Percentiles rank a stretch among this genome's conserved stretches.
Conservation (phyloP, 2,113 vertebrate genomes). For the Columbina picui region DNA sequence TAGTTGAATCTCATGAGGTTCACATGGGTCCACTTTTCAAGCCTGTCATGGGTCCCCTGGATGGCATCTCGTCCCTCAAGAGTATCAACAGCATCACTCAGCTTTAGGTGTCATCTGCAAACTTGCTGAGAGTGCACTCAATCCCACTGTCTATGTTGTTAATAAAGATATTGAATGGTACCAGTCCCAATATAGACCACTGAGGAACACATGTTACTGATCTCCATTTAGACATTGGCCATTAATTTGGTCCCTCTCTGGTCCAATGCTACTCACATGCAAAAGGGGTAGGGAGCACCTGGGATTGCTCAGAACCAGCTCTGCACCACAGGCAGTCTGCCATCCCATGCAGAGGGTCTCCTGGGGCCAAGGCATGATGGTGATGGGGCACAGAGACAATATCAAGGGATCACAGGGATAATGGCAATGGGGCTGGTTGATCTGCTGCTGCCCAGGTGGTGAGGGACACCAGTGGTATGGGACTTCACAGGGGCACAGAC, state of each 20-base stretch:
- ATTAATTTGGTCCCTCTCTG: background rate
- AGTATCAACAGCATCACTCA: too few relatives aligned
- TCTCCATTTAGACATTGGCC: background rate
- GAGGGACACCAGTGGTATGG: fast-evolving
- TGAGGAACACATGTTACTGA: background rate
- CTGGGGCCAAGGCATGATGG: background rate
- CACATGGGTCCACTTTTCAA: too few relatives aligned
- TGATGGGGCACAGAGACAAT: background rate
- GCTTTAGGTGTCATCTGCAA: too few relatives aligned
- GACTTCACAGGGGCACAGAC: background rate
- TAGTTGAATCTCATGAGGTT: too few relatives aligned
- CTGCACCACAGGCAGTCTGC: background rate
- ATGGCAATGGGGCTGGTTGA: background rate
- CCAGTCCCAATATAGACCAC: too few relatives aligned
- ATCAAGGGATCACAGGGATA: fast-evolving
- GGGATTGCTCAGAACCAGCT: background rate
- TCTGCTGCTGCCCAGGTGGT: background rate
- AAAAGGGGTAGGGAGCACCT: background rate
- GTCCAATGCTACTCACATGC: background rate
- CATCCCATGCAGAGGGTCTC: background rate
- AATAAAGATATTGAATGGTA: too few relatives aligned
- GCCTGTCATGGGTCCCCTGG: too few relatives aligned
- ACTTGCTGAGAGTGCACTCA: too few relatives aligned
- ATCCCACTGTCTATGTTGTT: too few relatives aligned
- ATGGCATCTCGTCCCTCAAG: too few relatives aligned